Percentiles rank a stretch among this genome's conserved stretches.
phyloP scores from a whole-genome alignment of 2,888 invertebrate genomes.

The Philereme vetulata region DNA sequence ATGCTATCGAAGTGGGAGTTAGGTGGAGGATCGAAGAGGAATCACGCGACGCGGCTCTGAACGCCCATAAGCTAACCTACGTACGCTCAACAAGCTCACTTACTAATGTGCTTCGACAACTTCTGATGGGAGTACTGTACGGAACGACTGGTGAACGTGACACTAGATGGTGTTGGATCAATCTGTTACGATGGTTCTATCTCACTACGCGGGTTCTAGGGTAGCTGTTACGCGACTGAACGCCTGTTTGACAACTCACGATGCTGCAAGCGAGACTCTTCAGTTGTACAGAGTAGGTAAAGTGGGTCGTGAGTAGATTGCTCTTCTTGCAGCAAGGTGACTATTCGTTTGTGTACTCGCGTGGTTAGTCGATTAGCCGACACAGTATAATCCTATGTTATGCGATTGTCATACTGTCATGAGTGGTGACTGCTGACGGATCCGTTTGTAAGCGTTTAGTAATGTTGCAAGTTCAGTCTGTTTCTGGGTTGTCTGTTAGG shows the following conservation, averaged over 20 bases:
- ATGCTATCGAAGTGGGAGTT: constrained; percentile 68
- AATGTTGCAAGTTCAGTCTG: constrained; percentile 83
- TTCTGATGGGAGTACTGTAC: constrained; percentile 74
- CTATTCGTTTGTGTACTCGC: constrained; percentile 79
- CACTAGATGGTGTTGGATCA: constrained; percentile 77
- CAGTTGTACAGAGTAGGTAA: constrained; percentile 24
- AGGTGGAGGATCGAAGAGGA: constrained; percentile 68
- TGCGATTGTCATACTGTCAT: constrained; percentile 73
- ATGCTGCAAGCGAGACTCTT: constrained; percentile 67
- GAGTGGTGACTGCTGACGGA: constrained; percentile 78
- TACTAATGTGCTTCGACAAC: constrained; percentile 79
- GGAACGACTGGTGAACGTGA: constrained; percentile 75
- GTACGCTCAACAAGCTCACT: constrained; percentile 74
- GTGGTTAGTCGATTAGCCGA: constrained; percentile 80
- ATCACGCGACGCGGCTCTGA: constrained; percentile 69
- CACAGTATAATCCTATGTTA: constrained; percentile 74
- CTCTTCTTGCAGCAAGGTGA: constrained; percentile 75
- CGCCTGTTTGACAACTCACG: constrained; percentile 72
- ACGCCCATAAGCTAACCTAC: constrained; percentile 79
- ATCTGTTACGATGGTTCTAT: constrained; percentile 78
- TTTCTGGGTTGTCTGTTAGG: constrained; percentile 82
- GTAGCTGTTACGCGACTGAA: constrained; percentile 80
- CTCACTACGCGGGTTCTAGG: constrained; percentile 78
- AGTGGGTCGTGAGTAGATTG: constrained; percentile 17
- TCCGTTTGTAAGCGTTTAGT: constrained; percentile 80